phyloP scores from a whole-genome alignment of 2,797 vertebrate species.

The Microctenopoma steveboyesi region DNA sequence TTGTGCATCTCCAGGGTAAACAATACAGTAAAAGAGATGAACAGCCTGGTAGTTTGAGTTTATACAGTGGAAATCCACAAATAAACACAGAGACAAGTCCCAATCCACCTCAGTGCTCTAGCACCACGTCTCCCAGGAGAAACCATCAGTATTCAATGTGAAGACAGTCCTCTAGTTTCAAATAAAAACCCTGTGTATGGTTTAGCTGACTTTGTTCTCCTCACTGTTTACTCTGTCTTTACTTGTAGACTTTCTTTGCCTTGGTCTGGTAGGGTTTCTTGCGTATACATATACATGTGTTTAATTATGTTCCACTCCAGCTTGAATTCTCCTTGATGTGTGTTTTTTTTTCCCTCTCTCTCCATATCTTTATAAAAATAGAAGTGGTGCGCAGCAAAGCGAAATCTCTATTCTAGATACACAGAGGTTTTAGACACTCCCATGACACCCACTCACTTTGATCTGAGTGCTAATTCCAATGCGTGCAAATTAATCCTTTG shows the following conservation, averaged over 20 bases:
- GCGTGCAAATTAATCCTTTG: conserved; percentile 79
- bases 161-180: conserved; percentile 34
- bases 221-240: conserved; percentile 57
- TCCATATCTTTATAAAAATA: conserved; percentile 68
- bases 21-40: conserved; percentile 29
- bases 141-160: conserved; percentile 22
- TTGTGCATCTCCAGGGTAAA: conserved; percentile 48
- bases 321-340: conserved; percentile 60
- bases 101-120: conserved; percentile 33
- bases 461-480: conserved; percentile 77
- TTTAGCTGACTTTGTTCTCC: conserved; percentile 58
- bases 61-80: conserved; percentile 52
- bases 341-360: conserved; percentile 29
- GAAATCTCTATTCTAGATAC: conserved; percentile 65
- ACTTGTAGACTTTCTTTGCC: conserved; percentile 48
- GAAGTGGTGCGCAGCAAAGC: conserved; percentile 60
- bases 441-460: conserved; percentile 73
- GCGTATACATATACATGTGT: conserved; percentile 52
- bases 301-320: conserved; percentile 63
- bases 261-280: conserved; percentile 56
- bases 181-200: conserved; percentile 53
- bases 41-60: conserved; percentile 29
- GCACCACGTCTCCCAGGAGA: conserved; percentile 37
- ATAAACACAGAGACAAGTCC: conserved; percentile 58
- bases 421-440: conserved; percentile 65